Percentiles rank a stretch among this genome's conserved stretches.
Conservation (phyloP, 2,797 vertebrate species). For the Chaunax sp. region DNA sequence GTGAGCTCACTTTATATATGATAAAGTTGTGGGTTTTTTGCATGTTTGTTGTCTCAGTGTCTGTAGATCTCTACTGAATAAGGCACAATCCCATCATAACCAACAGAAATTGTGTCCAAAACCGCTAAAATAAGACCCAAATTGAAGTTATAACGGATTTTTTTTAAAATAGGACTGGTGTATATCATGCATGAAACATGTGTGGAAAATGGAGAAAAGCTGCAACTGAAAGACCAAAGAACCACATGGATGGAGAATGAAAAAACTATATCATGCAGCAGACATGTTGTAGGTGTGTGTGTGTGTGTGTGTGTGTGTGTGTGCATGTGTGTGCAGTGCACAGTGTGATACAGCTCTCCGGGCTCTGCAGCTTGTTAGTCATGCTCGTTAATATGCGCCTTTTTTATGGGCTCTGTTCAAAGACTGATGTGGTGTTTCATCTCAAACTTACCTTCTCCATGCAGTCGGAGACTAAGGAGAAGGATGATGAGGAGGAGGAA, state of each 20-base stretch:
- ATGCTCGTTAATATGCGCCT: conserved; percentile 79
- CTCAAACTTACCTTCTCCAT: conserved; percentile 73
- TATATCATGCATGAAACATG: conserved; percentile 52
- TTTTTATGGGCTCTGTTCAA: conserved; percentile 81
- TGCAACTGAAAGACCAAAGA: conserved; percentile 36
- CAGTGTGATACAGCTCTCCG: conserved; percentile 51
- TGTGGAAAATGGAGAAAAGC: conserved; percentile 64
- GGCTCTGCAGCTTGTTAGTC: conserved; percentile 84
- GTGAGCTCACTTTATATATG: no score
- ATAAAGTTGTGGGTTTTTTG: conserved; percentile 3
- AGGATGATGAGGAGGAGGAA: conserved; percentile 24
- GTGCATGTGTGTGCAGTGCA: conserved; percentile 31
- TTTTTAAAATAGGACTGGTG: conserved; percentile 28
- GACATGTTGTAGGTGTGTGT: conserved; percentile 34
- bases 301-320: conserved; percentile 25
- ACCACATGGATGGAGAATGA: conserved; percentile 29
- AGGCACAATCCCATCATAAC: conserved; percentile 25
- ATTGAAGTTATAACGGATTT: conserved; percentile 4
- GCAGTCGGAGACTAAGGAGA: conserved; percentile 25
- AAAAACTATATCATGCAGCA: conserved; percentile 49
- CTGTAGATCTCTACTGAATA: conserved; percentile 16
- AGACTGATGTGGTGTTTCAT: conserved; percentile 78
- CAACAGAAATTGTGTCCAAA: conserved; percentile 11
- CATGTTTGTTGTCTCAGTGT: conserved; percentile 20
- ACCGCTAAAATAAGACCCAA: conserved; percentile 23